Percentiles rank a stretch among this genome's conserved stretches.
phyloP scores from a whole-genome alignment of 2,888 invertebrate species.

The Cabera pusaria region DNA sequence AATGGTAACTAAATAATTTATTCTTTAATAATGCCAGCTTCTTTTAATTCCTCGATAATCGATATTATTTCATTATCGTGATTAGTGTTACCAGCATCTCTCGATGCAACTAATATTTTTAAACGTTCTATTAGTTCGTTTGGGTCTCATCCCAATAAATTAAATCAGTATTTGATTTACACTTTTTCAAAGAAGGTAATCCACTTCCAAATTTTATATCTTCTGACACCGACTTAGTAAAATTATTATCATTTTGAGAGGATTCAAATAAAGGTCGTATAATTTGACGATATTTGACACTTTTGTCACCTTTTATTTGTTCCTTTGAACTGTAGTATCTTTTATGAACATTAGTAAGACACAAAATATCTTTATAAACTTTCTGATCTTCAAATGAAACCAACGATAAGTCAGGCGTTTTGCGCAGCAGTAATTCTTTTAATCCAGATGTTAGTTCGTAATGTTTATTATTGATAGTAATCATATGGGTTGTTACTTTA shows the following conservation, averaged over 20 bases:
- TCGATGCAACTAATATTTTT: conserved; percentile 29
- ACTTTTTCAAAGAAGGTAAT: neutral
- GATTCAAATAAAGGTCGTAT: conserved; percentile 1
- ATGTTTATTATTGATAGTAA: neutral
- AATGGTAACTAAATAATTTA: neutral
- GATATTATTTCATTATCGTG: conserved; percentile 20
- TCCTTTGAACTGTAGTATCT: neutral
- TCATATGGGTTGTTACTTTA: neutral
- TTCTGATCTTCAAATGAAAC: neutral
- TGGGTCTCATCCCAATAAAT: conserved; percentile 35
- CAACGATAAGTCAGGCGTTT: neutral
- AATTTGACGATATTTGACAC: conserved; percentile 2
- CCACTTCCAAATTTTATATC: neutral
- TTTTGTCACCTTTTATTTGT: conserved; percentile 4
- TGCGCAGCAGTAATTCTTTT: conserved; percentile 1
- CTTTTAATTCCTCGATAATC: conserved; percentile 5
- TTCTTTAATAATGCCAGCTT: conserved; percentile 3
- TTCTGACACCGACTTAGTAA: neutral
- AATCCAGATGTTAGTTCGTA: conserved; percentile 1
- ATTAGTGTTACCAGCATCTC: conserved; percentile 29
- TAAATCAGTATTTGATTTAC: conserved; percentile 23
- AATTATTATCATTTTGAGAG: neutral
- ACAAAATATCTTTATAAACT: conserved; percentile 6
- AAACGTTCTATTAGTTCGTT: conserved; percentile 33
- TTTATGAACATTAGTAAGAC: conserved; percentile 1